Conservation (phyloP, 2,888 invertebrate genomes). For the Scaptomyza parva region DNA sequence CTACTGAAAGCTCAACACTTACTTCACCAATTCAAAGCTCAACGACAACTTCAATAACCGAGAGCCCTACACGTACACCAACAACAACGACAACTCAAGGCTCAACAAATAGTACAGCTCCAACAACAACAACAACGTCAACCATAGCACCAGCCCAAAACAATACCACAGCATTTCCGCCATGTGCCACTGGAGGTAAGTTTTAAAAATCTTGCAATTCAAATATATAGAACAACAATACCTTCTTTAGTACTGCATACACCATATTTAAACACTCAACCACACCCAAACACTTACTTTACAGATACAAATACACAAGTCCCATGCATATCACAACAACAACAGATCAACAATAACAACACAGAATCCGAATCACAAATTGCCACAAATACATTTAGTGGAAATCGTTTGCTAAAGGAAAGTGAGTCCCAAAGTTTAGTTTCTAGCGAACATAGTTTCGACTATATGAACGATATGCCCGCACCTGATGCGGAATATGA, state of each 20-base stretch:
- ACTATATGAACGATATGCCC: conserved; percentile 59
- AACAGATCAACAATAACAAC: conserved; percentile 19
- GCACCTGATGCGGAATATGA: conserved; percentile 8
- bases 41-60: too few species aligned
- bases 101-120: too few species aligned
- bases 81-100: too few species aligned
- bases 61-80: background rate
- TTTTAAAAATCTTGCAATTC: background rate
- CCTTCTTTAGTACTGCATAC: background rate
- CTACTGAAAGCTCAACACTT: conserved; percentile 4
- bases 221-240: conserved; percentile 4
- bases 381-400: conserved; percentile 8
- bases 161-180: conserved; percentile 24
- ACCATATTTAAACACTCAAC: conserved; percentile 27
- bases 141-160: conserved; percentile 23
- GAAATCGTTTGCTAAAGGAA: conserved; percentile 21
- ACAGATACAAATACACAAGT: conserved; percentile 56
- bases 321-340: conserved; percentile 44
- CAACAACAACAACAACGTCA: conserved; percentile 15
- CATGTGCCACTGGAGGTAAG: conserved; percentile 39
- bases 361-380: conserved; percentile 28
- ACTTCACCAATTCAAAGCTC: conserved; percentile 3
- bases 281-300: conserved; percentile 41
- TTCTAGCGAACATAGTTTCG: conserved; percentile 37
- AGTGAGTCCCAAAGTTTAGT: conserved; percentile 37